Evolutionary conservation across 2,888 invertebrate species (phyloP).

Genomic region (Auanema sp.): DNA sequence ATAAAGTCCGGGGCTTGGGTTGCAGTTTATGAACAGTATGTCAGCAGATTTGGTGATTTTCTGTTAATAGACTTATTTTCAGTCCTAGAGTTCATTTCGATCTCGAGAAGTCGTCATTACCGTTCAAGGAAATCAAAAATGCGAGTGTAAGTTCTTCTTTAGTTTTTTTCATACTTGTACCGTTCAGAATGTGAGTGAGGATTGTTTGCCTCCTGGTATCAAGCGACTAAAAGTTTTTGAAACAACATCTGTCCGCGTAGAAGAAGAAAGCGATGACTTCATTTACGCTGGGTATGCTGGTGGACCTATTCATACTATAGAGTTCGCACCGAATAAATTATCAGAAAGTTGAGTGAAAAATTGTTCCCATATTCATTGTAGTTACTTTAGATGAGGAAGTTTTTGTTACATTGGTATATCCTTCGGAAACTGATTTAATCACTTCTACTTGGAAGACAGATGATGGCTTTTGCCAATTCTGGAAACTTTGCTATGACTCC

Average conservation of each 20-base stretch:
- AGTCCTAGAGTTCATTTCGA: neutral
- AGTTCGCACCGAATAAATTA: conserved; percentile 16
- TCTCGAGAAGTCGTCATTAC: neutral
- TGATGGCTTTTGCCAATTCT: conserved; percentile 8
- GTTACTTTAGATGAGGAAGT: conserved; percentile 20
- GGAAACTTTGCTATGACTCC: conserved; percentile 10
- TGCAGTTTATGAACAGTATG: neutral
- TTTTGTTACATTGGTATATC: conserved; percentile 6
- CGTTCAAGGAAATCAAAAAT: neutral
- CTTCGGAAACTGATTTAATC: conserved; percentile 9
- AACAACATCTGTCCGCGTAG: neutral
- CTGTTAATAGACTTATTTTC: no score
- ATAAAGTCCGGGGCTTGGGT: neutral
- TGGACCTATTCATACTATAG: conserved; percentile 15
- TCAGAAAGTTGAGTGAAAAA: neutral
- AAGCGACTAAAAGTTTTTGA: conserved; percentile 8
- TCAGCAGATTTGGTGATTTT: neutral
- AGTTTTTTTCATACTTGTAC: neutral
- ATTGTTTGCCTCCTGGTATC: conserved; percentile 8
- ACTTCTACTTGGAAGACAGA: neutral
- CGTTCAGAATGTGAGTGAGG: neutral
- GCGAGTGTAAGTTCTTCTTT: conserved; percentile 4
- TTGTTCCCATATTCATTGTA: no score
- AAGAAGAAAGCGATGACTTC: neutral
- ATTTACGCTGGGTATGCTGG: conserved; percentile 12